Percentiles rank a stretch among this genome's conserved stretches.
These are phyloP conservation scores for Dicerorhinus sumatrensis DNA, from an alignment of 2,113 vertebrate species.

Conservation along the genomic window DNA sequence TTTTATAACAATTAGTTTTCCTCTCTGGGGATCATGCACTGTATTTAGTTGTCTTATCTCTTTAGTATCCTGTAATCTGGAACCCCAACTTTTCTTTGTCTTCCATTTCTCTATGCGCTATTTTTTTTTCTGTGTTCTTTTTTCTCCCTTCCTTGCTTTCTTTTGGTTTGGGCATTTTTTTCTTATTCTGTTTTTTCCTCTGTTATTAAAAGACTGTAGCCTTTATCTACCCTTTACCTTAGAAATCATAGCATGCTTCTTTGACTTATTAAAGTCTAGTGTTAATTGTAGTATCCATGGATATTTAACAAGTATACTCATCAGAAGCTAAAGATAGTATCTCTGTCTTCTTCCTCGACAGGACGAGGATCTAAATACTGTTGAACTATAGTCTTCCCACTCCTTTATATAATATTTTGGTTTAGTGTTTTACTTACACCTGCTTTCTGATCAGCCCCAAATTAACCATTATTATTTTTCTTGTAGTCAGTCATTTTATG, in stretches of 20 bases:
- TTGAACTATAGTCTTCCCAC: background rate
- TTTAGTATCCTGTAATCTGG: background rate
- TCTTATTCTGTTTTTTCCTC: background rate
- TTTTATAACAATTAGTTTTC: background rate
- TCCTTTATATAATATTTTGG: background rate
- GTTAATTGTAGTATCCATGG: background rate
- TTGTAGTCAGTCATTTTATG: background rate
- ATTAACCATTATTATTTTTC: background rate
- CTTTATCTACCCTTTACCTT: background rate
- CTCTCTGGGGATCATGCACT: background rate
- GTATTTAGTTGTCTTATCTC: background rate
- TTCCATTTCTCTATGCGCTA: background rate
- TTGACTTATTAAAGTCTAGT: background rate
- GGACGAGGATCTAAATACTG: background rate
- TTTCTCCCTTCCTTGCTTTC: background rate
- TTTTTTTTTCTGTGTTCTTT: background rate
- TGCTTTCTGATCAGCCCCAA: background rate
- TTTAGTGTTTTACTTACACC: background rate
- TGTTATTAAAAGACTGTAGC: background rate
- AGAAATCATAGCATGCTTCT: background rate
- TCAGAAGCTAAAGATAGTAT: background rate
- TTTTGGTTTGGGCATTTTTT: background rate
- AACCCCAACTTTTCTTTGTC: background rate
- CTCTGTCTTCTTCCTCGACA: background rate
- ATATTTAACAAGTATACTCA: background rate